Evolutionary conservation across 2,113 vertebrate species (phyloP).

Genomic region (Isichthys henryi): DNA sequence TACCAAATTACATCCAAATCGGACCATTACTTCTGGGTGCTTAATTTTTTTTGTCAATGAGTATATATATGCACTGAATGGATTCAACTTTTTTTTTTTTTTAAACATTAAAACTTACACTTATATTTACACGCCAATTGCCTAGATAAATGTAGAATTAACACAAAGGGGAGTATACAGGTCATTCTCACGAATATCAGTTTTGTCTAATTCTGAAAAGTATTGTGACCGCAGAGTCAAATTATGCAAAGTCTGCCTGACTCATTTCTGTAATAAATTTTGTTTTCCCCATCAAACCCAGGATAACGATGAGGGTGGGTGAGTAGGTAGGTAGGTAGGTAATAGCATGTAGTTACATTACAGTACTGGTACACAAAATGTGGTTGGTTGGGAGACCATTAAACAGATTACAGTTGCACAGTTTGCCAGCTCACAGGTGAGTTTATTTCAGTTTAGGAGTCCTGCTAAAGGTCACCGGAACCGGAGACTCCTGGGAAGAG

Average conservation of each 20-base stretch:
- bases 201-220: neutral
- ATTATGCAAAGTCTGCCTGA: neutral
- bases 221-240: neutral
- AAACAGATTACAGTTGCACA: neutral
- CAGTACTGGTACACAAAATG: neutral
- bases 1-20: too few species aligned
- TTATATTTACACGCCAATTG: neutral
- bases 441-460: neutral
- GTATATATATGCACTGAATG: neutral
- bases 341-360: neutral
- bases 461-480: neutral
- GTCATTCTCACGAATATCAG: neutral
- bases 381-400: neutral
- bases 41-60: too few species aligned
- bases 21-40: too few species aligned
- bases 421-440: neutral
- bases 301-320: too few species aligned
- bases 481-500: neutral
- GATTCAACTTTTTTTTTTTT: neutral
- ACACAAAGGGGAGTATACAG: neutral
- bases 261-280: too few species aligned
- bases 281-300: too few species aligned
- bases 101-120: neutral
- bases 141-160: neutral
- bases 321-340: too few species aligned